A percentile compares a stretch with the other conserved stretches of the same genome.
phyloP scores from a whole-genome alignment of 2,888 invertebrate genomes.

The Melanotus villosus region DNA sequence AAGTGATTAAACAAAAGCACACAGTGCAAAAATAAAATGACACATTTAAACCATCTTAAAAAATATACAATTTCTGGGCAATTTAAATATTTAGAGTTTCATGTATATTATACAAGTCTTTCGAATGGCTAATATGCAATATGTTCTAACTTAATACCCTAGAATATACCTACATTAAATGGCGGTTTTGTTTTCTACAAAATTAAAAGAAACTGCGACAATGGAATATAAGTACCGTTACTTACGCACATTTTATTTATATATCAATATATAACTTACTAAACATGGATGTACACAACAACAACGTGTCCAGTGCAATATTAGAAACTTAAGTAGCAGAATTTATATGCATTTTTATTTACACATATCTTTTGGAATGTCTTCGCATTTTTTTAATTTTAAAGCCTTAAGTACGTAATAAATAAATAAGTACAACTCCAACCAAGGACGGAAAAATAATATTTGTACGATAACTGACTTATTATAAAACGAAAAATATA shows the following conservation, averaged over 20 bases:
- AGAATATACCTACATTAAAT: constrained; percentile 14
- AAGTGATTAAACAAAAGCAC: constrained; percentile 10
- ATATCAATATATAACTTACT: no score
- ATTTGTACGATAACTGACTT: constrained; percentile 17
- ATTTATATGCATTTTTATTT: constrained; percentile 3
- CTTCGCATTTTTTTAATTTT: not conserved
- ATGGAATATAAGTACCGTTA: not conserved
- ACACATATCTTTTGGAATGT: not conserved
- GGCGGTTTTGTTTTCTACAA: constrained; percentile 14
- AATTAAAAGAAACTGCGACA: not conserved
- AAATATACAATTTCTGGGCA: constrained; percentile 14
- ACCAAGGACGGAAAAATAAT: constrained; percentile 18
- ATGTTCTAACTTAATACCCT: not conserved
- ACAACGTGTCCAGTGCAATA: not conserved
- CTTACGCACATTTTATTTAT: no score
- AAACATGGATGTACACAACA: no score
- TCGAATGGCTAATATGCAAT: constrained; percentile 11
- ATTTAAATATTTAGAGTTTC: not conserved
- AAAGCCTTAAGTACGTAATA: constrained; percentile 11
- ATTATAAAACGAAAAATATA: constrained; percentile 1
- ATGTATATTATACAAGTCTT: constrained; percentile 22
- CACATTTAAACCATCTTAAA: constrained; percentile 11
- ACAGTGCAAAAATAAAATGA: constrained; percentile 22
- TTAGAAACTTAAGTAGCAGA: not conserved
- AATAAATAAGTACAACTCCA: constrained; percentile 13